phyloP scores from a whole-genome alignment of 2,797 vertebrate genomes.

The Xiphorhynchus erythropygius region DNA sequence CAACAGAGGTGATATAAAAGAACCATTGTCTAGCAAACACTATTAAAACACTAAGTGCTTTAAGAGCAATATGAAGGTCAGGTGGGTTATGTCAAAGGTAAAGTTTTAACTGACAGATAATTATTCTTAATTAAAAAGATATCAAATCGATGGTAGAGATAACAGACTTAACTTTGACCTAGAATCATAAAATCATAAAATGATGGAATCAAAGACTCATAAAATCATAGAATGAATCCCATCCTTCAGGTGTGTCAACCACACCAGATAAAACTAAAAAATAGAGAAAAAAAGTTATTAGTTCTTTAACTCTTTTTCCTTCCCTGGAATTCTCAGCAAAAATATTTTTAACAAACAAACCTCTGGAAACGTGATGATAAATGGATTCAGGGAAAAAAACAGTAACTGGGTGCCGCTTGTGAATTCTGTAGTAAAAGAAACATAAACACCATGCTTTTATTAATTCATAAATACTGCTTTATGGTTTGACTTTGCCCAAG shows the following conservation, averaged over 20 bases:
- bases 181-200: not conserved
- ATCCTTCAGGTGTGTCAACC: not conserved
- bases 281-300: not conserved
- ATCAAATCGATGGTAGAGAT: not conserved
- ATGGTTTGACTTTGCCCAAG: not conserved
- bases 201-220: not conserved
- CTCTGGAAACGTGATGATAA: not conserved
- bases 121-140: not conserved
- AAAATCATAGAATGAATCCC: not conserved
- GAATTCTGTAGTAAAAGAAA: not conserved
- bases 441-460: not conserved
- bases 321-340: not conserved
- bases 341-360: slow-evolving; percentile 15
- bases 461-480: not conserved
- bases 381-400: not conserved
- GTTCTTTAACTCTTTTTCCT: not conserved
- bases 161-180: not conserved
- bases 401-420: not conserved
- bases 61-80: not conserved
- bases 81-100: not conserved
- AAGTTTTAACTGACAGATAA: not conserved
- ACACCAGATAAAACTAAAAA: not conserved
- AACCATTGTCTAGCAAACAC: not conserved
- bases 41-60: not conserved
- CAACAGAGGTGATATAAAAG: not conserved